These are phyloP conservation scores for Coptotermes formosanus DNA, from an alignment of 1,140 invertebrate species.

Conservation along the genomic window DNA sequence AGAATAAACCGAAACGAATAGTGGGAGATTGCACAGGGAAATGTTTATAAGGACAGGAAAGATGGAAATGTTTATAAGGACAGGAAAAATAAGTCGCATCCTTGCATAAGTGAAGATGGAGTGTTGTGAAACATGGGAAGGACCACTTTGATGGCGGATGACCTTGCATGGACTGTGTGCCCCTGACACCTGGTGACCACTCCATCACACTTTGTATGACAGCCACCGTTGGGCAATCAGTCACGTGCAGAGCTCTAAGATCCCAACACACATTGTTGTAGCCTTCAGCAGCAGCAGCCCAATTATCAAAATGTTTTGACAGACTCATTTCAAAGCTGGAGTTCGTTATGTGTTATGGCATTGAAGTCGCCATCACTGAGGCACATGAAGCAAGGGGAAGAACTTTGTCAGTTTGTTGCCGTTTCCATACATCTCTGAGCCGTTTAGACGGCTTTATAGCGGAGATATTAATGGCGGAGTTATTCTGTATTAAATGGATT, in stretches of 20 bases:
- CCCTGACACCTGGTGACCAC: slow-evolving; percentile 31
- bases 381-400: neutral
- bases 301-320: slow-evolving; percentile 17
- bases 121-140: slow-evolving; percentile 19
- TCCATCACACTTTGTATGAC: slow-evolving; percentile 28
- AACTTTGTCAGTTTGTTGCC: neutral
- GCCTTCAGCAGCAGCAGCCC: neutral
- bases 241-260: neutral
- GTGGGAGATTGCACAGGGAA: no score
- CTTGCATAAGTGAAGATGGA: no score
- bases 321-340: neutral
- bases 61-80: no score
- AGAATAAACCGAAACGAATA: no score
- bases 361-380: neutral
- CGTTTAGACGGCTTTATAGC: neutral
- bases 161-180: slow-evolving; percentile 21
- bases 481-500: neutral
- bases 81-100: no score
- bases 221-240: slow-evolving; percentile 17
- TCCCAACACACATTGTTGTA: neutral
- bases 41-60: no score
- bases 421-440: neutral
- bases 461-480: neutral
- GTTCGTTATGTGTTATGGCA: neutral
- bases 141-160: neutral